Conservation (phyloP, 2,888 invertebrate genomes). For the Hipparchia sbordonii region DNA sequence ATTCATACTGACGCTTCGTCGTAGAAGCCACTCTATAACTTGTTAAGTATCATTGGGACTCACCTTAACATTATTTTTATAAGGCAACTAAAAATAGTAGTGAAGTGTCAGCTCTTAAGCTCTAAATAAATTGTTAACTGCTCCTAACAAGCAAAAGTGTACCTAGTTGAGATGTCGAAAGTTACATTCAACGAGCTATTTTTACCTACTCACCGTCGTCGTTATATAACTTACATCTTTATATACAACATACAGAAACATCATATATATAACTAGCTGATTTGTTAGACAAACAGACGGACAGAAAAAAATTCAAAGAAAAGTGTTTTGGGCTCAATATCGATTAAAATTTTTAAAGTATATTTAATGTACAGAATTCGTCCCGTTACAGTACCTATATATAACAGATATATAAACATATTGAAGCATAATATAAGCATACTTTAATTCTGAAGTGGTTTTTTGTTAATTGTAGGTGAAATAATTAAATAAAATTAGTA, state of each 20-base stretch:
- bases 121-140: conserved; percentile 34
- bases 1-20: conserved; percentile 61
- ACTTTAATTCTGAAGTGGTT: no score
- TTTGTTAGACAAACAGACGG: no score
- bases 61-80: conserved; percentile 67
- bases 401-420: no score
- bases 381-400: no score
- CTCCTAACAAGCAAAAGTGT: conserved; percentile 23
- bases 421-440: no score
- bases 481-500: no score
- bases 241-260: background rate
- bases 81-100: conserved; percentile 48
- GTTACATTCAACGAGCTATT: conserved; percentile 16
- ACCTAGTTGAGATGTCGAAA: conserved; percentile 16
- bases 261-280: no score
- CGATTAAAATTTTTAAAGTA: no score
- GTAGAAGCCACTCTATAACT: conserved; percentile 65
- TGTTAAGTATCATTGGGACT: conserved; percentile 64
- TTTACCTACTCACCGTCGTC: background rate
- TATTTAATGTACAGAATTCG: no score
- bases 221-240: background rate
- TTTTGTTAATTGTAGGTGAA: no score
- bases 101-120: conserved; percentile 40
- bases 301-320: no score
- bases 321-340: no score